phyloP scores from a whole-genome alignment of 2,797 vertebrate species.

The Peromyscus melanophrys region DNA sequence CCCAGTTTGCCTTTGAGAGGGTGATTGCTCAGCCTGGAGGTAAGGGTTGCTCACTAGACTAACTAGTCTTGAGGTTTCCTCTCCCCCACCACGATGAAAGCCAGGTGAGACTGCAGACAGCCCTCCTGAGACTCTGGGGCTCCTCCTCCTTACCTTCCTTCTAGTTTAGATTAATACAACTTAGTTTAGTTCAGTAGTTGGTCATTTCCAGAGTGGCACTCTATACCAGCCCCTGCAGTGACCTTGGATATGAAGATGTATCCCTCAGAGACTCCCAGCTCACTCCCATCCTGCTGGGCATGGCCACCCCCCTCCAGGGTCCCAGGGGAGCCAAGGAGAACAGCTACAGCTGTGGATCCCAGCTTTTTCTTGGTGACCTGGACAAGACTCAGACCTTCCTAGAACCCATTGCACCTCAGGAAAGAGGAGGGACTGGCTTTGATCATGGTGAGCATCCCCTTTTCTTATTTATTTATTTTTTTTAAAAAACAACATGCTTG shows the following conservation, averaged over 20 bases:
- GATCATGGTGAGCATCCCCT: not conserved
- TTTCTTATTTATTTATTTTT: not conserved
- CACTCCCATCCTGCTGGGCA: not conserved
- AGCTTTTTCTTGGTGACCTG: not conserved
- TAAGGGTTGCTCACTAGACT: not conserved
- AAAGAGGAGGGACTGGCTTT: not conserved
- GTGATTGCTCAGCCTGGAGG: not conserved
- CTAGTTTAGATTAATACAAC: not conserved
- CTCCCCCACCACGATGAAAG: not conserved
- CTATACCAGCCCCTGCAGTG: fast-evolving
- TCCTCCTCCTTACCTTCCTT: not conserved
- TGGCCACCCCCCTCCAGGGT: not conserved
- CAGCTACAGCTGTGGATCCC: not conserved
- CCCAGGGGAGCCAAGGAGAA: not conserved
- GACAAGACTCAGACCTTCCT: not conserved
- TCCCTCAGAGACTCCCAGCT: not conserved
- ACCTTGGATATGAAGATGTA: not conserved
- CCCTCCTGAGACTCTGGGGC: not conserved
- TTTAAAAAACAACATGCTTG: not conserved
- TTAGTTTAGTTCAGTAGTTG: not conserved
- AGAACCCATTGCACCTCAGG: not conserved
- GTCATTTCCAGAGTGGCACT: not conserved
- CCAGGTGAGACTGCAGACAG: not conserved
- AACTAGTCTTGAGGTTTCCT: not conserved
- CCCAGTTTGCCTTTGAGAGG: conserved; percentile 17